These are phyloP conservation scores for Myrmecophaga tridactyla DNA, from an alignment of 2,113 vertebrate species.

Conservation along the genomic window DNA sequence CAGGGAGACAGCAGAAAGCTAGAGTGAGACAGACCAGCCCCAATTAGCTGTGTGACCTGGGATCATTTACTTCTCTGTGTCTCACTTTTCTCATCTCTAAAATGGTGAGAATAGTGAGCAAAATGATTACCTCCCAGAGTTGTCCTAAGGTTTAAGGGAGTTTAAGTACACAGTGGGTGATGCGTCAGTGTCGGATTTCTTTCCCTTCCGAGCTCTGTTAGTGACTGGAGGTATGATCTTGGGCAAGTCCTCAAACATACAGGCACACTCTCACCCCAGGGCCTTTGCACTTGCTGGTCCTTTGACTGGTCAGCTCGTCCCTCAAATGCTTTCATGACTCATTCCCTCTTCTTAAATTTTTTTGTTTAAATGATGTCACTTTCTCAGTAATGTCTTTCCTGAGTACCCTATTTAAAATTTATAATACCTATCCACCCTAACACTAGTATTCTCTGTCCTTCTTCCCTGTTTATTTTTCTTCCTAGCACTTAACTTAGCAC, in stretches of 20 bases:
- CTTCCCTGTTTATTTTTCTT: background rate
- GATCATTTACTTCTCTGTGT: background rate
- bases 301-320: background rate
- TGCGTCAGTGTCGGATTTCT: background rate
- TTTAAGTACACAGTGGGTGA: background rate
- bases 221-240: background rate
- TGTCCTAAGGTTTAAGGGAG: background rate
- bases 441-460: background rate
- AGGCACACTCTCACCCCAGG: background rate
- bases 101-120: background rate
- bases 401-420: background rate
- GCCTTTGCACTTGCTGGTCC: background rate
- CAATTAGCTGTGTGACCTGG: background rate
- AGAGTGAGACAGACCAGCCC: background rate
- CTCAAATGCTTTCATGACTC: background rate
- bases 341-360: background rate
- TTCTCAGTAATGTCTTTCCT: conserved; percentile 11
- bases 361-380: background rate
- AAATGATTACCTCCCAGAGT: background rate
- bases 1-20: background rate
- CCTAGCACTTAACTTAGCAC: background rate
- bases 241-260: background rate
- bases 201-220: background rate
- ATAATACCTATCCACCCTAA: background rate
- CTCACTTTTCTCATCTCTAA: background rate